Evolutionary conservation across 2,888 invertebrate species (phyloP), one percentile per base, ranked within the genome.

Genomic region (Electrophaes corylata): DNA sequence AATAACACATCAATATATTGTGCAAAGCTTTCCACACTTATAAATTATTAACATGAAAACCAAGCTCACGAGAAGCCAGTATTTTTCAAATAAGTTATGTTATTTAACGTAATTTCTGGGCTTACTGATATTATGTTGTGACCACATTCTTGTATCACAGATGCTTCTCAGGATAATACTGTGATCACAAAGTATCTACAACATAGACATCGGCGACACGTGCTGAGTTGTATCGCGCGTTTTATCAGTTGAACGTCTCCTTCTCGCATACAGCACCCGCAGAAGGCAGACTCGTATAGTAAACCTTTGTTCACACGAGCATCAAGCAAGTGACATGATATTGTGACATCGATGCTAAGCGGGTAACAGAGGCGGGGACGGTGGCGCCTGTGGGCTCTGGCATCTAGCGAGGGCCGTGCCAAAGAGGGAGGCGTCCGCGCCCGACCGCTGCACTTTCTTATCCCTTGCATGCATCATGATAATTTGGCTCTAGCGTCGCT

Each of bases 241-340:
- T 86, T 85, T 83, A 86, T 88, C 82, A 77, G 75, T 86, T 83
- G 92, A 92, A 93, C 92, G 95, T 94, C 94, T 94, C 95, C 95
- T 95, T 95, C 95, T 95, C 95, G 93, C 92, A 93, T 95, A 95
- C 95, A 95, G 95, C 95, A 95, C 93, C 94, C 94, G 95, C 95
- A 94, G 95, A 95, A 95, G 95, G 95, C 93, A 94, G 94, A 93
- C 83, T 74, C 80, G 77, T 87, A 86, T 86, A 84, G 90, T 92
- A 93, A 89, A 90, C 92, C 92, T 91, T 88, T 88, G 85, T 90
- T 89, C 86, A 92, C 92, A 92, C 92, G 88, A 89, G 92, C 91
- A 91, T 91, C 83, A 91, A 83, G 91, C 92, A 82, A 90, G 84
- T 71, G 76, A 87, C 86, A 75, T 84, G 88, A 86, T 90, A 83